phyloP scores from a whole-genome alignment of 2,113 vertebrate species.

The Chloebia gouldiae region DNA sequence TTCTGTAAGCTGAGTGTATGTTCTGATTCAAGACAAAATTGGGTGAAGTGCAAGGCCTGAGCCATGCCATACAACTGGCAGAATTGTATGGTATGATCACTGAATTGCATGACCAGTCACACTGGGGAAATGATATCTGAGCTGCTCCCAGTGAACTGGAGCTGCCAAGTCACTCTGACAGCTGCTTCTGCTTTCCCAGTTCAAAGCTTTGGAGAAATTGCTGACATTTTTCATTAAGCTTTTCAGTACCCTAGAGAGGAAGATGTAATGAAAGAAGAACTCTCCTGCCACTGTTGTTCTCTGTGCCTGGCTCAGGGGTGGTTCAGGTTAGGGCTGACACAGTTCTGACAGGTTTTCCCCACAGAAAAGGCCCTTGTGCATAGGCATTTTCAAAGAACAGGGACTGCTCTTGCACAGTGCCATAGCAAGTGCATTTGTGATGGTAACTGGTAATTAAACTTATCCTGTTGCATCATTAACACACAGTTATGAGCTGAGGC shows the following conservation, averaged over 20 bases:
- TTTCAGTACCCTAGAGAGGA: background rate
- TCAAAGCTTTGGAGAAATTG: background rate
- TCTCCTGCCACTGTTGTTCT: background rate
- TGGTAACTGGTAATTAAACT: constrained; percentile 1
- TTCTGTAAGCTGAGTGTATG: background rate
- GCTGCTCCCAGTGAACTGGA: background rate
- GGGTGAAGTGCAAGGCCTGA: background rate
- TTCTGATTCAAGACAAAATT: background rate
- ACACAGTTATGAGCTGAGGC: background rate
- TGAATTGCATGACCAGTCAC: background rate
- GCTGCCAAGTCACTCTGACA: background rate
- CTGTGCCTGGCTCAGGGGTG: background rate
- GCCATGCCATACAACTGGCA: background rate
- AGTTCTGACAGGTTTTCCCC: background rate
- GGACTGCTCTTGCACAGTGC: background rate
- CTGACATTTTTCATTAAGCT: constrained; percentile 29
- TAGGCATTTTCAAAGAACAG: background rate
- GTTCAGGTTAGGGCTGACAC: background rate
- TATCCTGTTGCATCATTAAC: background rate
- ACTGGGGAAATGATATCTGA: background rate
- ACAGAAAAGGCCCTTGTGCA: background rate
- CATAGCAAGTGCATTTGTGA: background rate
- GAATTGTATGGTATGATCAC: background rate
- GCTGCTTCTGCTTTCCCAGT: background rate
- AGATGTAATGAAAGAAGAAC: background rate